Evolutionary conservation across 2,113 vertebrate genomes (phyloP), one percentile per base, ranked within the genome.

Genomic region (Semnornis frantzii): DNA sequence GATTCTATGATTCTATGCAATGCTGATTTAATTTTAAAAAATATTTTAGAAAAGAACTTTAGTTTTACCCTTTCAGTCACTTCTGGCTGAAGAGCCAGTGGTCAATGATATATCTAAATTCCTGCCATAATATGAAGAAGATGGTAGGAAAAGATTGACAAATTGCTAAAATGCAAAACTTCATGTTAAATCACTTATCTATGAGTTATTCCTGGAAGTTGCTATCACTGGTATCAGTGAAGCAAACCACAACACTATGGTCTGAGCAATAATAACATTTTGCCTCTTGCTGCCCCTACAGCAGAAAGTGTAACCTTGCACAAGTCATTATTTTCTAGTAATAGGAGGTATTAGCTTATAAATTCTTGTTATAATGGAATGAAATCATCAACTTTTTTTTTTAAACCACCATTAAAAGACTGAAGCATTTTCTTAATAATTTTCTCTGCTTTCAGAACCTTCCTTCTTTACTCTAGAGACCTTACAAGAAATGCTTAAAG

Each of bases 401-500:
- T 68, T 33, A 25, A 62, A 57, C 12, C n/a, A 37, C 7, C 48
- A 8, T 16, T 55, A 10, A 82, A 70, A 50, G 10, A 64, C 65
- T 44, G 23, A 31, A 55, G 10, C 17, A 5, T 9, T 33, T 62
- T 63, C 54, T 7, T 46, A 6, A 18, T 34, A 4, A 18, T 75
- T 72, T 80, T 62, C 20, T 93, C 39, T 72, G 9, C 16, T 39
- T 57, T 66, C 54, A 71, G 15, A 79, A 62, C 83, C 21, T 65
- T 48, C 33, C 18, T 2, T 82, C 42, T 92, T 75, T 52, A 9
- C 42, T 65, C 65, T 34, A 42, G 37, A 73, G 23, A 50, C 62
- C 39, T 90, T 87, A 74, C 48, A 68, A 68, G 62, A 74, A 88
- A 81, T 24, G 28, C 63, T 82, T 81, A 83, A 93, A 74, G 60